Evolutionary conservation across 2,797 vertebrate species (phyloP).

Genomic region (Octomys mimax): DNA sequence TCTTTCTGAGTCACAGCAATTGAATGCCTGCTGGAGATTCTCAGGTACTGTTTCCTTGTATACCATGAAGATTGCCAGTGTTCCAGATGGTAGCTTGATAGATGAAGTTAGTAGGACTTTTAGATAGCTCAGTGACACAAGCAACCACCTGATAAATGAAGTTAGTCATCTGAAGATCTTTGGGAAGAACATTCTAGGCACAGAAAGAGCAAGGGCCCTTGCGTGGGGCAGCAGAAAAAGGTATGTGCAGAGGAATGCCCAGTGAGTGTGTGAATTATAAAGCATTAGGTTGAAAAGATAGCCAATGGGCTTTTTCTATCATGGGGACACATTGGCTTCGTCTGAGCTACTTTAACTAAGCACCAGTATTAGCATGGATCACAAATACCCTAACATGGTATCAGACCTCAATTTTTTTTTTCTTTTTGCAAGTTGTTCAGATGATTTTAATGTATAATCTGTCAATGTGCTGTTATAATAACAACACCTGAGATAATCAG

Average conservation of each 20-base stretch:
- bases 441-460: background rate
- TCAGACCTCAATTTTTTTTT: background rate
- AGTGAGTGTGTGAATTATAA: background rate
- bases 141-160: background rate
- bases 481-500: background rate
- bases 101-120: background rate
- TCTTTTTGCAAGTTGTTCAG: background rate
- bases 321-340: background rate
- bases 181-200: background rate
- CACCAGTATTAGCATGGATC: background rate
- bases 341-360: background rate
- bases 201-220: background rate
- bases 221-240: background rate
- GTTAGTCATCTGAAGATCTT: background rate
- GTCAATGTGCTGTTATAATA: background rate
- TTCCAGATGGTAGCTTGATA: background rate
- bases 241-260: background rate
- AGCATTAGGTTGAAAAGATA: background rate
- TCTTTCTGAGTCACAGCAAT: conserved; percentile 15
- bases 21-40: background rate
- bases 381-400: background rate
- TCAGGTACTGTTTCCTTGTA: background rate
- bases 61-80: background rate
- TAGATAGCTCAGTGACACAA: too few species aligned
- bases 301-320: background rate